Conservation (phyloP, 1,140 invertebrate species). For the Helicoverpa zea region DNA sequence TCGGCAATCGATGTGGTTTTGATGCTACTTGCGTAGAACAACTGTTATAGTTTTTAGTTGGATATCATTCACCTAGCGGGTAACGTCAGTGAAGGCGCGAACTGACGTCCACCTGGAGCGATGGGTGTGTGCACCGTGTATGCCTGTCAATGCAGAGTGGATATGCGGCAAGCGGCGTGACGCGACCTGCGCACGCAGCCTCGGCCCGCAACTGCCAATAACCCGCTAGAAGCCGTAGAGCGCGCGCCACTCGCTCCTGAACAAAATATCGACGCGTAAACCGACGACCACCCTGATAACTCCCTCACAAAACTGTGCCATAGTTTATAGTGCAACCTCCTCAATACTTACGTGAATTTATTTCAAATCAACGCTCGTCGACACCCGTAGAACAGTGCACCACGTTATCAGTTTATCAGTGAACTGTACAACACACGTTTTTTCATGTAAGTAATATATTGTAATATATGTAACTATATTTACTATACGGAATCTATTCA, state of each 20-base stretch:
- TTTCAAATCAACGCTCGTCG: conserved; percentile 18
- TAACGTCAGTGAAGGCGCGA: neutral
- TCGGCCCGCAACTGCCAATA: conserved; percentile 69
- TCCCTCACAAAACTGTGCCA: conserved; percentile 60
- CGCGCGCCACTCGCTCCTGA: conserved; percentile 70
- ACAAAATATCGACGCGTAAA: conserved; percentile 65
- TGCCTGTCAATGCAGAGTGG: conserved; percentile 66
- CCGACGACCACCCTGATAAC: conserved; percentile 65
- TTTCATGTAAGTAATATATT: conserved; percentile 56
- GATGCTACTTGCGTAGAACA: neutral
- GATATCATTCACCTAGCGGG: neutral
- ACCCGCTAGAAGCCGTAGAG: conserved; percentile 64
- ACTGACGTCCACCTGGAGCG: conserved; percentile 45
- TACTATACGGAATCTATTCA: conserved; percentile 21
- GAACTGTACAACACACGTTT: conserved; percentile 29
- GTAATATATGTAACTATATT: conserved; percentile 18
- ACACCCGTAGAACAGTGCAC: conserved; percentile 23
- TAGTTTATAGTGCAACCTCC: conserved; percentile 30
- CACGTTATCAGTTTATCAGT: conserved; percentile 50
- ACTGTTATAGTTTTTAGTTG: neutral
- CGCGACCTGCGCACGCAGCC: conserved; percentile 54
- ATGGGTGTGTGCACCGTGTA: conserved; percentile 46
- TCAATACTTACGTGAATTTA: conserved; percentile 19
- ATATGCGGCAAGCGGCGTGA: conserved; percentile 67
- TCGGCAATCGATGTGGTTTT: no score